Evolutionary conservation across 1,140 invertebrate species (phyloP).

Genomic region (Limonius californicus): DNA sequence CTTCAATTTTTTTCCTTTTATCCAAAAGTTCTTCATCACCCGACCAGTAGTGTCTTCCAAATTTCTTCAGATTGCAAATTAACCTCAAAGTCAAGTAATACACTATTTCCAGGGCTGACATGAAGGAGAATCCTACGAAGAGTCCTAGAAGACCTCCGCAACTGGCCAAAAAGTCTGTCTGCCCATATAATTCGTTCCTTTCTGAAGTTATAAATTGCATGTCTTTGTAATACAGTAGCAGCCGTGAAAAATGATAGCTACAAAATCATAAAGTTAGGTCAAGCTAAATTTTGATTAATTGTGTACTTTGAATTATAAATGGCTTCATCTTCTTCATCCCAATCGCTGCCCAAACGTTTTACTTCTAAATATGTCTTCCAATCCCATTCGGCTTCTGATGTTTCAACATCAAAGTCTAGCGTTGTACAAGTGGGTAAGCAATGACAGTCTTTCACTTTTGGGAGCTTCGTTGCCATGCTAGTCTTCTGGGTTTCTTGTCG

Average conservation of each 20-base stretch:
- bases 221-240: slow-evolving; percentile 60
- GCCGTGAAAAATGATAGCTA: slow-evolving; percentile 43
- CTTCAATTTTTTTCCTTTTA: no score
- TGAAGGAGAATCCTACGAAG: slow-evolving; percentile 64
- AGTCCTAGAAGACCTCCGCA: slow-evolving; percentile 63
- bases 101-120: slow-evolving; percentile 61
- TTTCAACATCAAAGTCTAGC: background rate
- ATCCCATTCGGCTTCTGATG: background rate
- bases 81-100: slow-evolving; percentile 59
- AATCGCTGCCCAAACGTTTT: no score
- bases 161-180: slow-evolving; percentile 62
- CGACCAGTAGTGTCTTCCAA: slow-evolving; percentile 32
- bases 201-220: slow-evolving; percentile 61
- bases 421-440: background rate
- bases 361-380: background rate
- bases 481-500: background rate
- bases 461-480: no score
- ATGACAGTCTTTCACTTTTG: background rate
- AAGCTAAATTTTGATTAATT: no score
- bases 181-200: slow-evolving; percentile 60
- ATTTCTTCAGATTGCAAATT: slow-evolving; percentile 43
- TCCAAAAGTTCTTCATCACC: background rate
- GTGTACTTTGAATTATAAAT: no score
- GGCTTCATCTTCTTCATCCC: no score
- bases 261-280: no score